Conservation (phyloP, 2,888 invertebrate species). For the Thymelicus lineola region DNA sequence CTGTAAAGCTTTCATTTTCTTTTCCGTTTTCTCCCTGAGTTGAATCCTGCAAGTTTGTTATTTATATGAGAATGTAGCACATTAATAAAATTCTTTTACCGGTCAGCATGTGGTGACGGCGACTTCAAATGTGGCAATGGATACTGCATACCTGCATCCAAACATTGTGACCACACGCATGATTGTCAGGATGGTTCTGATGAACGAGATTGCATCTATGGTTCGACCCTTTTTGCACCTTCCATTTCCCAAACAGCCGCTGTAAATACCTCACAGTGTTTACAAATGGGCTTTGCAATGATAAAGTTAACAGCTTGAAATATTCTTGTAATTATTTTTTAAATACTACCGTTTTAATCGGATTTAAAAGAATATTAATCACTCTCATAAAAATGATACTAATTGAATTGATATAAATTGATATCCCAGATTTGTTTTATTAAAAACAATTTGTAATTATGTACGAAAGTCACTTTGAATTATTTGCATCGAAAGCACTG, state of each 20-base stretch:
- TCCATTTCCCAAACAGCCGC: conserved; percentile 31
- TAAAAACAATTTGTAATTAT: too few species aligned
- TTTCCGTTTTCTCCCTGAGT: conserved; percentile 32
- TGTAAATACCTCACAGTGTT: not conserved
- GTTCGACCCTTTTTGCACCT: conserved; percentile 70
- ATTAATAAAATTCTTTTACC: conserved; percentile 82
- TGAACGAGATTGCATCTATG: conserved; percentile 82
- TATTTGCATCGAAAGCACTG: too few species aligned
- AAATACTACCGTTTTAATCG: too few species aligned
- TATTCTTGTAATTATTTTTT: too few species aligned
- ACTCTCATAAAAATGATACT: too few species aligned
- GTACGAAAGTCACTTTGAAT: too few species aligned
- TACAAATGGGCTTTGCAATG: not conserved
- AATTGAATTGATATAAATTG: too few species aligned
- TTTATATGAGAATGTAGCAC: conserved; percentile 48
- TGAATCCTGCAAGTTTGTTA: conserved; percentile 2
- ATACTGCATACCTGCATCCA: conserved; percentile 85
- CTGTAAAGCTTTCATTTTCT: conserved; percentile 14
- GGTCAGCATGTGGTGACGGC: conserved; percentile 79
- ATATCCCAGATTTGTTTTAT: too few species aligned
- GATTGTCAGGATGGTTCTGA: conserved; percentile 86
- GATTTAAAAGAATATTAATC: too few species aligned
- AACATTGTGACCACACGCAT: conserved; percentile 82
- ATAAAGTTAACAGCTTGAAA: not conserved
- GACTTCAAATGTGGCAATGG: conserved; percentile 88